Evolutionary conservation across 2,888 invertebrate species (phyloP).

Genomic region (Ethmia dodecea): DNA sequence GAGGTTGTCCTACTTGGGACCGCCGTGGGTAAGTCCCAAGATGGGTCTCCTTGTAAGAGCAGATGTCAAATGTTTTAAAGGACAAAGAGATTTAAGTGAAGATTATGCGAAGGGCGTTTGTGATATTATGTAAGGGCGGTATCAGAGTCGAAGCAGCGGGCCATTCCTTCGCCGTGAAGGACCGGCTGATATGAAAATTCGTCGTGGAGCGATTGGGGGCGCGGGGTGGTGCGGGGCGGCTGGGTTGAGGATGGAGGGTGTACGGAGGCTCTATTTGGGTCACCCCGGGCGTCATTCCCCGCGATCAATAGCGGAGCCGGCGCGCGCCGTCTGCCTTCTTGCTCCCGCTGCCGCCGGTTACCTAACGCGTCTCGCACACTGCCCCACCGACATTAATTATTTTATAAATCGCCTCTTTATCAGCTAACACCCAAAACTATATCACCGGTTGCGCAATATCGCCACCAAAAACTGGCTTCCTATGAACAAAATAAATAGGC

Average conservation of each 20-base stretch:
- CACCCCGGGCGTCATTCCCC: constrained; percentile 75
- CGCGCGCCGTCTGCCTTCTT: constrained; percentile 64
- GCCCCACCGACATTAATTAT: constrained; percentile 66
- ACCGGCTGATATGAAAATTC: constrained; percentile 74
- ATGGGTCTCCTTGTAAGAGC: constrained; percentile 8
- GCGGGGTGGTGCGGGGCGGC: constrained; percentile 30
- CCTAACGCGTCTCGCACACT: constrained; percentile 68
- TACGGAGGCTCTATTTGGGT: constrained; percentile 75
- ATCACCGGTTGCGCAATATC: constrained; percentile 18
- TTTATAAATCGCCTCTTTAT: constrained; percentile 51
- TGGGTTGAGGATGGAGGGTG: constrained; percentile 49
- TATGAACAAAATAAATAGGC: neutral
- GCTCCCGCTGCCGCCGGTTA: constrained; percentile 52
- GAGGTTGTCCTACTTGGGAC: neutral
- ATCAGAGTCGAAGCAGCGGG: constrained; percentile 38
- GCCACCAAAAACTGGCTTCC: constrained; percentile 3
- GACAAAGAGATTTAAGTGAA: constrained; percentile 37
- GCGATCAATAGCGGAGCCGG: constrained; percentile 69
- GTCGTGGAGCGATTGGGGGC: constrained; percentile 55
- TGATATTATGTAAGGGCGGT: constrained; percentile 58
- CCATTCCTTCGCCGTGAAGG: constrained; percentile 60
- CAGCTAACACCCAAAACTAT: constrained; percentile 33
- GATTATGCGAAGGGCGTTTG: constrained; percentile 42
- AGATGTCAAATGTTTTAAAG: constrained; percentile 27
- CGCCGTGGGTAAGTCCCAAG: constrained; percentile 7